Evolutionary conservation across 2,113 vertebrate species (phyloP), one percentile per base, ranked within the genome.

Genomic region (Casuarius casuarius): DNA sequence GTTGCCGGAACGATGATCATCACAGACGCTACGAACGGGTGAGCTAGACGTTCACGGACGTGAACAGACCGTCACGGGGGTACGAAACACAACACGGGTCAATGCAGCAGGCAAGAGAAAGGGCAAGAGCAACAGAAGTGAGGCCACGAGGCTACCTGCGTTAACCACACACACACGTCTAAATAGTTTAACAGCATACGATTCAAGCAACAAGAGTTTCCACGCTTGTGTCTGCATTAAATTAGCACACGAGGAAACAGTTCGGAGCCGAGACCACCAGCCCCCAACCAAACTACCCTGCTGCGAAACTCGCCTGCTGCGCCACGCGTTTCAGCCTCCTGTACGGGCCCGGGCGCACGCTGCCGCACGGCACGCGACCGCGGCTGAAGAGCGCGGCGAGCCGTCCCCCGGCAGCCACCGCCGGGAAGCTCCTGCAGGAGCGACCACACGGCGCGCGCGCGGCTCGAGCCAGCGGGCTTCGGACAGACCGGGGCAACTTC

Each of bases 341-440:
- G 35, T 1, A 5, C 4, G n/a, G 25, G 42, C 21, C 22, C 65
- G 42, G 40, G 31, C 20, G 10, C 11, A 40, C 26, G 65, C 56
- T 44, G 29, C 48, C 35, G 12, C 7, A 51, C n/a, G 0, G 0
- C 40, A 29, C 1, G 1, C 28, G n/a, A n/a, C 29, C 35, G 9
- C 15, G 9, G 42, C 15, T 44, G 0, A 0, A 38, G 52, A 48
- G 23, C 15, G 26, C 48, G 38, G n/a, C 18, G 9, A 5, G 48
- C 14, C n/a, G 35, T 48, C 44, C 1, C 10, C 63, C 46, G 42
- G 56, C 26, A 42, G 26, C 56, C n/a, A 10, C 0, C 0, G 28
- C 9, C 5, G 42, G 5, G 54, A 14, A 59, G 25, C 54, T 35
- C 26, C 2, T 10, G n/a, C 51, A 7, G 21, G 48, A 58, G 28